phyloP scores from a whole-genome alignment of 2,113 vertebrate genomes.

The Hemibagrus wyckioides region DNA sequence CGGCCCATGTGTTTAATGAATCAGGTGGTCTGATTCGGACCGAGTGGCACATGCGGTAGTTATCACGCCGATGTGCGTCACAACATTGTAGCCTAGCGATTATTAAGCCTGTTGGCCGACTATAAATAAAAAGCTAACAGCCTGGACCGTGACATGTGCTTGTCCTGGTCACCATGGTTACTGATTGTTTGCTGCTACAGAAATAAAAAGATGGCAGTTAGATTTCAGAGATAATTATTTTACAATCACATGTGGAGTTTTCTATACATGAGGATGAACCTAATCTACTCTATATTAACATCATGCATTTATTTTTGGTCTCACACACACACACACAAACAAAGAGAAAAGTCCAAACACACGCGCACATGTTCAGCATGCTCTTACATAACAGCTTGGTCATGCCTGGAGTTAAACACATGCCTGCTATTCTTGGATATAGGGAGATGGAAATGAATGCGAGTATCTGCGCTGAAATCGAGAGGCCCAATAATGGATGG shows the following conservation, averaged over 20 bases:
- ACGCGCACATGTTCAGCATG: background rate
- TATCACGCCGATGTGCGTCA: background rate
- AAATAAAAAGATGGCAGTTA: background rate
- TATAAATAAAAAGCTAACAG: background rate
- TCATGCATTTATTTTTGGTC: background rate
- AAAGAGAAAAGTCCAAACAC: background rate
- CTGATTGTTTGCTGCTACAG: background rate
- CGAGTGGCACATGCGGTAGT: background rate
- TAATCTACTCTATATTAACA: background rate
- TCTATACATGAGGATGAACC: background rate
- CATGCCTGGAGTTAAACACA: slow-evolving; percentile 35
- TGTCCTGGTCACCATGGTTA: background rate
- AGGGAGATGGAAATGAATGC: slow-evolving; percentile 54
- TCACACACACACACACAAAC: background rate
- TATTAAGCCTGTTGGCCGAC: background rate
- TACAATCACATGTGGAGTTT: background rate
- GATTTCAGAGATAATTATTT: background rate
- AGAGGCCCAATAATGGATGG: slow-evolving; percentile 67
- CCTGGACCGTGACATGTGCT: background rate
- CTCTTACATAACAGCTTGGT: slow-evolving; percentile 58
- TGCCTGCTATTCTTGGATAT: slow-evolving; percentile 38
- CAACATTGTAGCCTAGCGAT: background rate
- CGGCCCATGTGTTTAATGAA: background rate
- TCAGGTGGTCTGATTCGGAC: background rate
- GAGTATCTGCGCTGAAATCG: slow-evolving; percentile 64